Conservation (phyloP, 2,113 vertebrate species). For the Oceanodroma tethys region DNA sequence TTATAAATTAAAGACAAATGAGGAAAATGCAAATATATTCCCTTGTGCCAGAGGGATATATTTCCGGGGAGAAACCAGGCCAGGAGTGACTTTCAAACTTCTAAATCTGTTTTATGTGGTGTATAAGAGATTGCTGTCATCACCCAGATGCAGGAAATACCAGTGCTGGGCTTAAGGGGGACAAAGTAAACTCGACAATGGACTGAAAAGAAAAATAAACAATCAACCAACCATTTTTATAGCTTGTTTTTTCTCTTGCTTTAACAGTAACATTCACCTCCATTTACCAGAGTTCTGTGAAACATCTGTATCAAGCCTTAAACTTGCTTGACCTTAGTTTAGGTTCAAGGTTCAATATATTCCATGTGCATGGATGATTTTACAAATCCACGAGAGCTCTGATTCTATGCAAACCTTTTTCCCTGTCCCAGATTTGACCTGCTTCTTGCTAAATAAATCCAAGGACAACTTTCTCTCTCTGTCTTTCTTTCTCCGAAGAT, state of each 20-base stretch:
- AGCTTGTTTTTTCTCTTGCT: slow-evolving; percentile 52
- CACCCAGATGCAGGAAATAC: slow-evolving; percentile 67
- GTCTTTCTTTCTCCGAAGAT: slow-evolving; percentile 28
- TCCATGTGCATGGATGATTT: slow-evolving; percentile 60
- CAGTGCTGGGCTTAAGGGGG: slow-evolving; percentile 50
- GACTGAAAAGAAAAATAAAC: slow-evolving; percentile 72
- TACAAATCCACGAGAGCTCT: slow-evolving; percentile 41
- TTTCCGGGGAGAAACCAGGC: slow-evolving; percentile 48
- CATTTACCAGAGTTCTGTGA: slow-evolving; percentile 57
- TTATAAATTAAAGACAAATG: not conserved
- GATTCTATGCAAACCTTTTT: slow-evolving; percentile 15
- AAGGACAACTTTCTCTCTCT: slow-evolving; percentile 47
- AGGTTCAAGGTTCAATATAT: slow-evolving; percentile 66
- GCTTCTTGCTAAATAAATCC: slow-evolving; percentile 46
- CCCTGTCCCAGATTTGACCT: slow-evolving; percentile 38
- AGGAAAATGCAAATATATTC: slow-evolving; percentile 20
- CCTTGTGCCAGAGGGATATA: not conserved
- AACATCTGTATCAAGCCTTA: slow-evolving; percentile 65
- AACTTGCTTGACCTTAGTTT: slow-evolving; percentile 62
- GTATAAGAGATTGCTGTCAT: slow-evolving; percentile 58
- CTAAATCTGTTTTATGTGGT: slow-evolving; percentile 61
- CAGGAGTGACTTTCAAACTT: slow-evolving; percentile 11
- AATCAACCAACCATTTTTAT: slow-evolving; percentile 48
- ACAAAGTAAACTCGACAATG: slow-evolving; percentile 66
- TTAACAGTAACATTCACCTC: slow-evolving; percentile 61